phyloP scores from a whole-genome alignment of 2,113 vertebrate species.

The Harpagus bidentatus region DNA sequence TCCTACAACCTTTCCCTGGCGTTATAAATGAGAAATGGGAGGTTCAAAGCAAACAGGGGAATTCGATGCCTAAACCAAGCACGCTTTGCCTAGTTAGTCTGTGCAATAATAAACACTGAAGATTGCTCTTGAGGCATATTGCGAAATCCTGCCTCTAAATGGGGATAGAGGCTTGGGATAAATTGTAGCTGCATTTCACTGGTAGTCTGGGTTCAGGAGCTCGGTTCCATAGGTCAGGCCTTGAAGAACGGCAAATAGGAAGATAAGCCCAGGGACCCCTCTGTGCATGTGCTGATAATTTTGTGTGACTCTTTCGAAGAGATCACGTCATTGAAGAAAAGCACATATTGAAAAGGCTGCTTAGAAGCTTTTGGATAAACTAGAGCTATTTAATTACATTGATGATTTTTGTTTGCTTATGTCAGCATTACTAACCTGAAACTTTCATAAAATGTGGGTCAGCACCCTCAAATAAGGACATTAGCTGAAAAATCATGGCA shows the following conservation, averaged over 20 bases:
- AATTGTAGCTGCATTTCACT: not conserved
- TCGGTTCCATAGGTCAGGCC: not conserved
- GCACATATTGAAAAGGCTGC: not conserved
- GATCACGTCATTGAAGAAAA: not conserved
- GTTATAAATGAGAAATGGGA: not conserved
- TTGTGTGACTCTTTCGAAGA: accelerated
- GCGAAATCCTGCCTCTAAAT: not conserved
- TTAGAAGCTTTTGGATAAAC: not conserved
- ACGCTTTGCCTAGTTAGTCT: not conserved
- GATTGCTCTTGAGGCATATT: not conserved
- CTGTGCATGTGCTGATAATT: not conserved
- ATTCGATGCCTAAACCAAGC: not conserved
- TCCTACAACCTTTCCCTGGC: not conserved
- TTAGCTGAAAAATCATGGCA: not conserved
- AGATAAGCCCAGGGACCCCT: not conserved
- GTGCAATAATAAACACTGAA: not conserved
- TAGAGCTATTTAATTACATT: not conserved
- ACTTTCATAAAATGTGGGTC: not conserved
- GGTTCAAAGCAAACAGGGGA: not conserved
- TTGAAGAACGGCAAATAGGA: not conserved
- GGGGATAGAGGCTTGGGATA: not conserved
- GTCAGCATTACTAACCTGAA: not conserved
- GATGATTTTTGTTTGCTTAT: not conserved
- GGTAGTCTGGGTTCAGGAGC: not conserved
- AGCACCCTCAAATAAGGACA: not conserved